Base-by-base conservation (phyloP, 2,113 vertebrate genomes). In the Chaetorhynchus papuensis region DNA sequence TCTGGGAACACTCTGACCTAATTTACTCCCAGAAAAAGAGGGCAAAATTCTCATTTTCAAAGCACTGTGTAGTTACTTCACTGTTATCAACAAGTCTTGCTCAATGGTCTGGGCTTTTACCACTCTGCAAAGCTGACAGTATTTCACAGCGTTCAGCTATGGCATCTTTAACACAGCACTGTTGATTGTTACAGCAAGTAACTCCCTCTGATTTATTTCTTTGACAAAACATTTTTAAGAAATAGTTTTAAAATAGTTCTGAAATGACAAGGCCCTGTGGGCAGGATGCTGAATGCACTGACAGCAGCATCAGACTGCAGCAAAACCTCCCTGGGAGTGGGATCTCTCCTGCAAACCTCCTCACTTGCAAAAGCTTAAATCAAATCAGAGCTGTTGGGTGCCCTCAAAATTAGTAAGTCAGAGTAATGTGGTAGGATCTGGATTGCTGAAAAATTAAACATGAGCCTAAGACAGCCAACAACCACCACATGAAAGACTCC, bases 21-120 rank as follows among this genome's bases (percentile, higher is more conserved):
- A 98, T 98, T 98, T 98, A 98, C 97, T 98, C 95, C 93, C 96
- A 98, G 96, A 96, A 97, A 98, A 98, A 96, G 98, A 98, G 97
- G 98, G 97, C 97, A 98, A 98, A 98, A 98, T 98, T 98, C 98
- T 99, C 98, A 98, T 98, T 99, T 99, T 98, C 98, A 98, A 97
- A 97, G 98, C 97, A 96, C 97, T 97, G 83, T 95, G 97, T 97
- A 98, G 92, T 96, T 97, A 98, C 97, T 97, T 97, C 93, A 95
- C 95, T 93, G 90, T 97, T 97, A 96, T 97, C 97, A 98, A 97
- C 80, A 72, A 96, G 97, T 98, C 98, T 59, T 79, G 69, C 78
- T 93, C 84, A 72, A 31, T 28, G 42, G 39, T 30, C 30, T 59
- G 63, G 42, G 37, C 39, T 75, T 90, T n/a, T 15, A n/a, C 13